Conservation (phyloP, 2,888 invertebrate species). For the Azorinus chamasolen region DNA sequence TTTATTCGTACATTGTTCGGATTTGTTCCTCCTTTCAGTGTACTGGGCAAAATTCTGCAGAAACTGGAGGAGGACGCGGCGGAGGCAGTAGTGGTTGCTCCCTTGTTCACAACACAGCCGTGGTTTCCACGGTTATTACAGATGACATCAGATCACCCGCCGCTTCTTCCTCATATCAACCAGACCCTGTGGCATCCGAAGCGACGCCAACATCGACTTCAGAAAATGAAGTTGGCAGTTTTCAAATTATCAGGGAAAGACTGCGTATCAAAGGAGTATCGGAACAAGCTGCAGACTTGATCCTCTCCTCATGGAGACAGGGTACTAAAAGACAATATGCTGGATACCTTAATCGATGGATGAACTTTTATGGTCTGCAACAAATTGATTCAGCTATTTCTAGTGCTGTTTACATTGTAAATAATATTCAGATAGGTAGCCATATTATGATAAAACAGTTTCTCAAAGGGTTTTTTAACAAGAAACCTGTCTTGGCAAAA, state of each 20-base stretch:
- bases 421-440: constrained; percentile 11
- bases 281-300: constrained; percentile 32
- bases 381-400: constrained; percentile 24
- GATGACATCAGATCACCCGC: too few species aligned
- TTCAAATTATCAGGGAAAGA: constrained; percentile 56
- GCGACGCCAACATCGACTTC: too few species aligned
- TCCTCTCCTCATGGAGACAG: constrained; percentile 48
- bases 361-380: constrained; percentile 22
- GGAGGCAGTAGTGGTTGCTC: constrained; percentile 30
- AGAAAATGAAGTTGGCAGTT: too few species aligned
- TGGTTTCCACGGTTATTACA: too few species aligned
- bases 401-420: constrained; percentile 12
- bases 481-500: constrained; percentile 52
- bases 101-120: constrained; percentile 44
- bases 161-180: too few species aligned
- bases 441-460: constrained; percentile 32
- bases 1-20: constrained; percentile 25
- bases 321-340: constrained; percentile 53
- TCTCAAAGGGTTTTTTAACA: constrained; percentile 46
- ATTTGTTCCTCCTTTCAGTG: constrained; percentile 53
- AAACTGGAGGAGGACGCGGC: constrained; percentile 38
- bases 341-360: constrained; percentile 47
- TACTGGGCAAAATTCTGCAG: constrained; percentile 22
- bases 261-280: constrained; percentile 42
- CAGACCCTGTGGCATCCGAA: too few species aligned